Conservation (phyloP, 2,113 vertebrate genomes). For the Bos taurus region ARS-UCD2.0 NC_037338.1:96442001-96442500, state of each 20-base stretch:
- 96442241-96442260: not conserved
- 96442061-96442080: not conserved
- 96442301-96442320: not conserved
- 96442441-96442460: not conserved
- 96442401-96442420: not conserved
- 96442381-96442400: not conserved
- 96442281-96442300: not conserved
- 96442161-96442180: not conserved
- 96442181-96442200: not conserved
- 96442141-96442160: not conserved
- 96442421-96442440: not conserved
- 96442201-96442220: not conserved
- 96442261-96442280: not conserved
- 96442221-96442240: not conserved
- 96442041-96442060: not conserved
- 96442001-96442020: not conserved
- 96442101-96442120: not conserved
- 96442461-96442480: not conserved
- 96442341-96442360: constrained; percentile 34
- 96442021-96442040: not conserved
- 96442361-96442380: constrained; percentile 27
- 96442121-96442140: not conserved
- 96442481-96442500: not conserved
- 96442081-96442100: not conserved
- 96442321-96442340: not conserved